Base-by-base conservation (phyloP, 2,113 vertebrate genomes). In the Alethe diademata region DNA sequence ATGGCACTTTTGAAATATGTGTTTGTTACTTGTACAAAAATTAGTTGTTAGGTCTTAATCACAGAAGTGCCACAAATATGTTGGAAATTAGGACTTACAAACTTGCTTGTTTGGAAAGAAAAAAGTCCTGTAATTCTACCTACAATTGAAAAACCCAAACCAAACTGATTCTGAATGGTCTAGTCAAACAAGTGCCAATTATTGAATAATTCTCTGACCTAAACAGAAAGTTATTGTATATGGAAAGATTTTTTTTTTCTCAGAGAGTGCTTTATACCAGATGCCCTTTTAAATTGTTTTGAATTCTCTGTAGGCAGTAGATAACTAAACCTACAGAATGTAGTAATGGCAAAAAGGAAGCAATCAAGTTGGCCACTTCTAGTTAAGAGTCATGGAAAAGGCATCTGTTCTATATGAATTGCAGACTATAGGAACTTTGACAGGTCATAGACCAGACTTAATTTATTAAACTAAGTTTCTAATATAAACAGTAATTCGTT, bases 401-500 rank as follows among this genome's bases (percentile, higher is more conserved):
- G 97, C 97, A 98, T 99, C 99, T 99, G 99, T 98, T 99, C 98
- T 98, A 98, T 98, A 98, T 99, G 99, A 98, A 98, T 98, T 98
- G 97, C 97, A 98, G 97, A 96, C 96, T 96, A 97, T 95, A 97
- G 98, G 97, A 97, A 97, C 96, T 98, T 98, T 99, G 99, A 99
- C 99, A 99, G 98, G 98, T 98, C 98, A 97, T 98, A 98, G 98
- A 98, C 97, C 98, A 98, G 98, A 97, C 98, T 98, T 99, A 99
- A 99, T 99, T 99, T 99, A 99, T 99, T 99, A 99, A 99, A 99
- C 98, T 98, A 98, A 98, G 98, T 98, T 98, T 98, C 99, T 99
- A 99, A 99, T 99, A 99, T 99, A 99, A 99, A 99, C 99, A 99
- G 98, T 98, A 99, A 99, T 99, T 99, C 98, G 98, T 99, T 99